Evolutionary conservation across 2,888 invertebrate species (phyloP), one percentile per base, ranked within the genome.

Genomic region (Agrotis clavis): DNA sequence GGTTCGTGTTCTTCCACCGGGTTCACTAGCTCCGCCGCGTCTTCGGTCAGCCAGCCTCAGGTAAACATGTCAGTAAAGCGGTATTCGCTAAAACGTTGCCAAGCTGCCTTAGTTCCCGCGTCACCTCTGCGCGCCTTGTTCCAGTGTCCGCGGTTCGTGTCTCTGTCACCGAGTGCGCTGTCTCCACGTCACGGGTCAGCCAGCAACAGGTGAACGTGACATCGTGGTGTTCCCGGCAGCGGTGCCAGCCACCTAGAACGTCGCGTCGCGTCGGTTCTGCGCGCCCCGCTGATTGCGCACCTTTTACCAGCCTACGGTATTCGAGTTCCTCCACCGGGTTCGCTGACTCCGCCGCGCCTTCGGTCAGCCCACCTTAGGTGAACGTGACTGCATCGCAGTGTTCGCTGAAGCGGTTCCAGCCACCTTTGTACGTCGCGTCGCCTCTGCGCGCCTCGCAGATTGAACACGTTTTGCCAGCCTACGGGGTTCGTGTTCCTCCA

Each of bases 121-220:
- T 14, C 41, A 35, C 18, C 4, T 16, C 51, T 41, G n/a, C 50
- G 14, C 50, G 65, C 1, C 21, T 21, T 14, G 16, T 19, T 11
- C 59, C 48, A 48, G 61, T 48, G 59, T 21, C n/a, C 35, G 19
- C 41, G 21, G 60, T n/a, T 25, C 47, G 47, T 16, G n/a, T n/a
- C 14, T 14, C n/a, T n/a, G 11, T 30, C n/a, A 16, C 19, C 62
- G 25, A 53, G 65, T 35, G 53, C 45, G 51, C 61, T 13, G 41
- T 11, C 64, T 61, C n/a, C 67, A 66, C 54, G 62, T 64, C 51
- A 14, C 18, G 19, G 5, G 35, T n/a, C 21, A 35, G 41, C 48
- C 59, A 71, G n/a, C n/a, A n/a, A n/a, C n/a, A n/a, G 25, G 14
- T 60, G 60, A 13, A n/a, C 45, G 7, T 21, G 16, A 61, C 61